Evolutionary conservation across 2,888 invertebrate genomes (phyloP).

Genomic region (Boloria selene): DNA sequence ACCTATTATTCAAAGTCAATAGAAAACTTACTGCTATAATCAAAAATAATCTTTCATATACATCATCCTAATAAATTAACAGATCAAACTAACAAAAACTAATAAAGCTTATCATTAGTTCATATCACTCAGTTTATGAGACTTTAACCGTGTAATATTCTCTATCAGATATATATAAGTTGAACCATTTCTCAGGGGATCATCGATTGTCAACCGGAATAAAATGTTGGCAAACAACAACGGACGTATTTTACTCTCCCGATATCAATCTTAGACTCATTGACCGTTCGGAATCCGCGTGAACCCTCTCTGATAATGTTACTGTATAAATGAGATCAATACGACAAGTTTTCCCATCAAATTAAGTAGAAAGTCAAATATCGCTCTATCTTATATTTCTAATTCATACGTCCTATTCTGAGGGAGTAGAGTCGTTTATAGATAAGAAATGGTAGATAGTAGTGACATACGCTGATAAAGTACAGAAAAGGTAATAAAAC

Average conservation of each 20-base stretch:
- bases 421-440: constrained; percentile 47
- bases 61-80: constrained; percentile 4
- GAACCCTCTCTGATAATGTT: constrained; percentile 63
- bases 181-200: constrained; percentile 46
- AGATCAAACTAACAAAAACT: constrained; percentile 24
- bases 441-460: constrained; percentile 12
- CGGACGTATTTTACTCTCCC: constrained; percentile 47
- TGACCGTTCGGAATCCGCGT: constrained; percentile 53
- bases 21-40: too few species aligned
- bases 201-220: constrained; percentile 46
- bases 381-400: constrained; percentile 36
- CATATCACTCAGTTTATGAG: constrained; percentile 38
- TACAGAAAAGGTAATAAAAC: constrained; percentile 71
- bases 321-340: constrained; percentile 72
- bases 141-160: constrained; percentile 37
- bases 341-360: constrained; percentile 75
- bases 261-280: constrained; percentile 60
- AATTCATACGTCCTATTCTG: constrained; percentile 23
- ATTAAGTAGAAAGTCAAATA: constrained; percentile 68
- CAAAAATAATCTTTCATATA: background rate
- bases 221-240: constrained; percentile 49
- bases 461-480: constrained; percentile 74
- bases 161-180: constrained; percentile 45
- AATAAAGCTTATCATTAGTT: constrained; percentile 18
- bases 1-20: too few species aligned